A percentile compares a stretch with the other conserved stretches of the same genome.
These are phyloP conservation scores for Eupithecia exiguata DNA, from an alignment of 2,888 invertebrate species.

Conservation along the genomic window DNA sequence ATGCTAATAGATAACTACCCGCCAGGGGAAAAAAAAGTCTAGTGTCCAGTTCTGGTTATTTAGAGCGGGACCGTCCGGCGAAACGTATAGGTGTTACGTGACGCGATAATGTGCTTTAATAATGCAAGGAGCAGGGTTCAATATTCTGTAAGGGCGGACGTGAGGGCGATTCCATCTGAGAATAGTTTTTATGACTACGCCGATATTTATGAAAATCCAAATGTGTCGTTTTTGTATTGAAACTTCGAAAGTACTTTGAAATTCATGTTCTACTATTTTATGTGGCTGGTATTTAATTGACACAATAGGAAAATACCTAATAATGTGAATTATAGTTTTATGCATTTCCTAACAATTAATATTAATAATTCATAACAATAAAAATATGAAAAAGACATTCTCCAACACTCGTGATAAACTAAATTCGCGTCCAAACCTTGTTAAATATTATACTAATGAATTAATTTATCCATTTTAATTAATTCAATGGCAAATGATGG, in stretches of 20 bases:
- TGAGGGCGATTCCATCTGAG: constrained; percentile 11
- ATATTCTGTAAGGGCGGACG: constrained; percentile 15
- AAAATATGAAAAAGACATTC: background rate
- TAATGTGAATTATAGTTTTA: too few species aligned
- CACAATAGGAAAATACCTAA: background rate
- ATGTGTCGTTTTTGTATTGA: background rate
- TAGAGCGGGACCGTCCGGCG: constrained; percentile 45
- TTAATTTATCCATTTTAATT: constrained; percentile 66
- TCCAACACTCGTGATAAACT: constrained; percentile 19
- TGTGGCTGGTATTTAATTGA: background rate
- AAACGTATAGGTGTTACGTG: constrained; percentile 63
- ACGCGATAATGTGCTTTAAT: constrained; percentile 63
- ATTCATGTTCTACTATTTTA: background rate
- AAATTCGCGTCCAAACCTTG: constrained; percentile 43
- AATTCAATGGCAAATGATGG: constrained; percentile 56
- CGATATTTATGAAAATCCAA: background rate
- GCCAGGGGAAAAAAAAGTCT: too few species aligned
- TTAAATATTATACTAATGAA: constrained; percentile 53
- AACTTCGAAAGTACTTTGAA: background rate
- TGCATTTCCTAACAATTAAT: too few species aligned
- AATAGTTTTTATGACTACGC: constrained; percentile 6
- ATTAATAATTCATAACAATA: background rate
- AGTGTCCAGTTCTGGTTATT: constrained; percentile 23
- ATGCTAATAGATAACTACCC: too few species aligned
- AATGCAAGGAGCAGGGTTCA: constrained; percentile 48